Evolutionary conservation across 2,113 vertebrate species (phyloP), one percentile per base, ranked within the genome.

Genomic region (Anhinga anhinga): DNA sequence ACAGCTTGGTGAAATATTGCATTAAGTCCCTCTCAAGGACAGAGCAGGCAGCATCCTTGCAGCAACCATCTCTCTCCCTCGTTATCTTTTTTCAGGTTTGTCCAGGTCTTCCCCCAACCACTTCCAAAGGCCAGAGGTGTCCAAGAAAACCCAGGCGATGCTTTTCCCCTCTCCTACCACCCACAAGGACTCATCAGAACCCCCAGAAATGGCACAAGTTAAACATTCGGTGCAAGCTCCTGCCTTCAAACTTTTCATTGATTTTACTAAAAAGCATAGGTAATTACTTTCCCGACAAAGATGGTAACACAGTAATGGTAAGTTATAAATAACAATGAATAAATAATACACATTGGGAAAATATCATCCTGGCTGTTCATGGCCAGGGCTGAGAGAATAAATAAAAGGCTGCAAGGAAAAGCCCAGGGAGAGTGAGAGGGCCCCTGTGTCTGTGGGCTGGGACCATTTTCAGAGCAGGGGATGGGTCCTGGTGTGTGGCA

Each of bases 281-380:
- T 91, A 88, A 96, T 95, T 94, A 80, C 93, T 76, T 90, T 79
- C 86, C 88, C 36, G 27, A 86, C 82, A 79, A 38, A 82, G 90
- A 19, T 29, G 25, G 77, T 11, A 16, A 32, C 34, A 3, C 77
- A 5, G 69, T 45, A 58, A 44, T 30, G 72, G 82, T 16, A 36
- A 52, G 53, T 53, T 84, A 82, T 88, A 96, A 95, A 96, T 53
- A 74, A 78, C 19, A 5, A n/a, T 70, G 84, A 82, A 96, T 93
- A 90, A 95, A 96, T 88, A 59, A 95, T 53, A 44, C 42, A 25
- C 59, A 3, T 11, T 16, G 49, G 59, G 74, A 84, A 49, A 58
- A 21, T 6, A 36, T 69, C 47, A 29, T 30, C 59, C 74, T 2
- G 8, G 47, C 70, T n/a, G 47, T 18, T 78, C 84, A 19, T 11